Base-by-base conservation (phyloP, 2,888 invertebrate genomes). In the Acleris emargana region DNA sequence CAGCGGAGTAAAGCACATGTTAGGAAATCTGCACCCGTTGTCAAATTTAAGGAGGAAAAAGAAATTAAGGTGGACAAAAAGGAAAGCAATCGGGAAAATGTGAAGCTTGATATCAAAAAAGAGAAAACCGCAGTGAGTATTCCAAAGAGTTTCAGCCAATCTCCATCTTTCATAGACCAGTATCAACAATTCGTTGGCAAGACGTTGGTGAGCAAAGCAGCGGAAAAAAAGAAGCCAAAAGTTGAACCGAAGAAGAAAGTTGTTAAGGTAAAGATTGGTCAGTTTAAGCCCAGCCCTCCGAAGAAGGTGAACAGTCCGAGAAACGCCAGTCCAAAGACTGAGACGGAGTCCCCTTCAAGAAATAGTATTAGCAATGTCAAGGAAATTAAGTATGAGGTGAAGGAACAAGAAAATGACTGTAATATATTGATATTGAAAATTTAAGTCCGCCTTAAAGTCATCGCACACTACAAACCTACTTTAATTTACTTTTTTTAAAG, bases 351-450 rank as follows among this genome's bases (percentile, higher is more conserved):
- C 0, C 32, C 52, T 16, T 45, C 62, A 20, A 16, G 68, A 69
- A 51, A 20, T 6, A 59, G 57, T 18, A 54, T 59, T 5, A 66
- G 69, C 0, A 75, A 72, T 57, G 38, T 70, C 0, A 76, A 72
- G 18, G 80, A 82, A 16, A 53, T 83, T 0, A 72, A 84, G 59
- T 91, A 91, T 61, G 88, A 89, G 76, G 85, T 91, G 0, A 82
- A 77, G 47, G 89, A 91, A 71, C 83, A 80, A 45, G 86, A 89
- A 16, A 84, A 87, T 59, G 91, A 87, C 54, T 90, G 87, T 73
- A 91, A 91, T 73, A 91, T 91, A 69, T 70, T 91, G 5, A 79
- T 91, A 57, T 78, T 91, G 47, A 91, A 89, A 67, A 79, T 90
- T 28, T 50, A 13, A 71, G 13, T 13, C 1, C 1, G 38, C 13